These are phyloP conservation scores for Eristalis pertinax DNA, from an alignment of 2,888 invertebrate genomes.

Conservation along the genomic window DNA sequence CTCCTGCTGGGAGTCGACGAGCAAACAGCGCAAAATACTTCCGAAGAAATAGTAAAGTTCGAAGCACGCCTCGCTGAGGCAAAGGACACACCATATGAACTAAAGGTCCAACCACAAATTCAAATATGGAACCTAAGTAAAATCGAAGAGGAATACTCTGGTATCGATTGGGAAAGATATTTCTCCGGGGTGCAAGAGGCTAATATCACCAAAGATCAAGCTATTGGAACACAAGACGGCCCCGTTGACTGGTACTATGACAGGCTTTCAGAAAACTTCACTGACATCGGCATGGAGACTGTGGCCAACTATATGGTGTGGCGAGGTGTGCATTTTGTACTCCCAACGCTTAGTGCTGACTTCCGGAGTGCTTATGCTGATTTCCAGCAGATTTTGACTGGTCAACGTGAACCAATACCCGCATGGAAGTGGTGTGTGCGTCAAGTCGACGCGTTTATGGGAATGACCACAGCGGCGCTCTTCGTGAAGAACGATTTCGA, in stretches of 20 bases:
- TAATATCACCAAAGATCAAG: constrained; percentile 5
- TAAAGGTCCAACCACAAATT: constrained; percentile 37
- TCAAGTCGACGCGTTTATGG: constrained; percentile 91
- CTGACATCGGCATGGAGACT: constrained; percentile 37
- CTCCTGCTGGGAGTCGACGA: constrained; percentile 50
- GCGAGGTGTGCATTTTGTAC: constrained; percentile 49
- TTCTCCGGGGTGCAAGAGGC: constrained; percentile 40
- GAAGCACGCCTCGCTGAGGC: constrained; percentile 72
- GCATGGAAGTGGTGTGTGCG: constrained; percentile 94
- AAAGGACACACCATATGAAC: constrained; percentile 48
- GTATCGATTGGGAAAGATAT: constrained; percentile 69
- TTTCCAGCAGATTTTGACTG: constrained; percentile 88
- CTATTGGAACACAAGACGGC: constrained; percentile 82
- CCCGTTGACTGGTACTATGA: constrained; percentile 78
- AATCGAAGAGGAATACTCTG: constrained; percentile 43
- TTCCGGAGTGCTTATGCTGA: constrained; percentile 56
- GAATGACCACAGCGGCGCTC: constrained; percentile 85
- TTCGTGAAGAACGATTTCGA: constrained; percentile 83
- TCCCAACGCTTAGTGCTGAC: constrained; percentile 40
- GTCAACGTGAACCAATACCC: constrained; percentile 91
- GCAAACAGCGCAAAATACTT: constrained; percentile 42
- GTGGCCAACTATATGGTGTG: constrained; percentile 73
- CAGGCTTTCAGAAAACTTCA: constrained; percentile 54
- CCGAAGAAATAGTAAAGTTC: constrained; percentile 72
- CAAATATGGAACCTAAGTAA: no score